Percentiles rank a stretch among this genome's conserved stretches.
These are phyloP conservation scores for Tenebrio molitor DNA, from an alignment of 1,140 invertebrate genomes.

Conservation along the genomic window DNA sequence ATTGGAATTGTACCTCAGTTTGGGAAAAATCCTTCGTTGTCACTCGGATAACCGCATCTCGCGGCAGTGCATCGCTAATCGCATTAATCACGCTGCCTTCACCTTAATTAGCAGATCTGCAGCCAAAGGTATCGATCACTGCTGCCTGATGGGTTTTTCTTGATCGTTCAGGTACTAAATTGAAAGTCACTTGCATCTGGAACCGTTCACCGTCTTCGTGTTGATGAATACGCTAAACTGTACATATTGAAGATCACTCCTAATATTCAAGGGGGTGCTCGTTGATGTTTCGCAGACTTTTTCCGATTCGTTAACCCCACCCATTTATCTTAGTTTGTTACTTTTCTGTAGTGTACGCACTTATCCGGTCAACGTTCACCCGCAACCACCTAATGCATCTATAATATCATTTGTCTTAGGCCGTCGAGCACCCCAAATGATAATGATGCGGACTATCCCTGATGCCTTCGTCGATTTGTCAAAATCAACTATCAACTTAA, in stretches of 20 bases:
- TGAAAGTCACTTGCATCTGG: slow-evolving; percentile 56
- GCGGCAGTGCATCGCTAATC: slow-evolving; percentile 48
- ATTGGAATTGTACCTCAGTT: slow-evolving; percentile 33
- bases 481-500: slow-evolving; percentile 54
- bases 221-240: slow-evolving; percentile 30
- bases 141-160: slow-evolving; percentile 33
- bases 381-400: slow-evolving; percentile 60
- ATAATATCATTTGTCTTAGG: slow-evolving; percentile 63
- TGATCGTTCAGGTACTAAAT: slow-evolving; percentile 57
- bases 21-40: slow-evolving; percentile 16
- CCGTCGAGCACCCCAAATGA: slow-evolving; percentile 51
- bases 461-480: slow-evolving; percentile 57
- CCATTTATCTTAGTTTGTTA: slow-evolving; percentile 64
- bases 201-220: slow-evolving; percentile 35
- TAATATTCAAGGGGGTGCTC: slow-evolving; percentile 17
- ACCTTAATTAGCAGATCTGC: slow-evolving; percentile 51
- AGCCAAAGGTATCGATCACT: slow-evolving; percentile 49
- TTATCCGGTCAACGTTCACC: slow-evolving; percentile 60
- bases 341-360: slow-evolving; percentile 58
- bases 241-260: slow-evolving; percentile 17
- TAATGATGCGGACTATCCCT: slow-evolving; percentile 52
- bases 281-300: slow-evolving; percentile 54
- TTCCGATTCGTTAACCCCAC: slow-evolving; percentile 56
- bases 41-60: slow-evolving; percentile 41
- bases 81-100: slow-evolving; percentile 53